A percentile compares a stretch with the other conserved stretches of the same genome.
These are phyloP conservation scores for Acipenser ruthenus DNA, from an alignment of 2,797 vertebrate genomes.

Conservation along the genomic window DNA sequence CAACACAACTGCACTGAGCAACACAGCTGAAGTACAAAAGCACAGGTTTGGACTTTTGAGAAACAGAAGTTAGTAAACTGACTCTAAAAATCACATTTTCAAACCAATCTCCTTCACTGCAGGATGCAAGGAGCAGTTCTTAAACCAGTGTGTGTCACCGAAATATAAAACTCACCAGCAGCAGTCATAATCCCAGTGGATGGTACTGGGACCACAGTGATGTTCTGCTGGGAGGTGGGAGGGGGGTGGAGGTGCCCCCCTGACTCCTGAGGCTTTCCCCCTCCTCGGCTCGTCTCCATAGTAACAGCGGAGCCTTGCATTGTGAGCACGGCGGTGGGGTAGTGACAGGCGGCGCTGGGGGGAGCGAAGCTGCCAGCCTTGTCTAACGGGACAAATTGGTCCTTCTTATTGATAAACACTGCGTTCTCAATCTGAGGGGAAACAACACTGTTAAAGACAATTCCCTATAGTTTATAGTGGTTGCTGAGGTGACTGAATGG, in stretches of 20 bases:
- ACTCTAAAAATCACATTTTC: too few relatives aligned
- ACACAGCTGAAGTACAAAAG: too few relatives aligned
- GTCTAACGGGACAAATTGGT: constrained; percentile 59
- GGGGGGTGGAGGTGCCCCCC: constrained; percentile 65
- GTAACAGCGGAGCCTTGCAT: constrained; percentile 57
- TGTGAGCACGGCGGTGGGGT: constrained; percentile 58
- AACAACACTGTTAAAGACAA: background rate
- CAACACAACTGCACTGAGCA: too few relatives aligned
- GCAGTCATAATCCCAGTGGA: constrained; percentile 65
- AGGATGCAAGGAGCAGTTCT: too few relatives aligned
- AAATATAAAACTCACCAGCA: constrained; percentile 45
- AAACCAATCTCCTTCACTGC: too few relatives aligned
- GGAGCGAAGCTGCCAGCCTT: constrained; percentile 41
- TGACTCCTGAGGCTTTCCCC: constrained; percentile 64
- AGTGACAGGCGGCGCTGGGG: constrained; percentile 40
- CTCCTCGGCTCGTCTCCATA: constrained; percentile 36
- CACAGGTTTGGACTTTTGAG: too few relatives aligned
- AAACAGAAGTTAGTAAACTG: too few relatives aligned
- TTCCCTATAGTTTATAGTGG: too few relatives aligned
- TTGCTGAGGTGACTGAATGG: too few relatives aligned
- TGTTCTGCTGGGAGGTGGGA: constrained; percentile 55
- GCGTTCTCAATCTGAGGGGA: constrained; percentile 62
- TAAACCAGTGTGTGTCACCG: too few relatives aligned
- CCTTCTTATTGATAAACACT: constrained; percentile 75
- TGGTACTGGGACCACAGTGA: constrained; percentile 68